These are phyloP conservation scores for Tor tambroides DNA, from an alignment of 2,113 vertebrate genomes.

Conservation along the genomic window DNA sequence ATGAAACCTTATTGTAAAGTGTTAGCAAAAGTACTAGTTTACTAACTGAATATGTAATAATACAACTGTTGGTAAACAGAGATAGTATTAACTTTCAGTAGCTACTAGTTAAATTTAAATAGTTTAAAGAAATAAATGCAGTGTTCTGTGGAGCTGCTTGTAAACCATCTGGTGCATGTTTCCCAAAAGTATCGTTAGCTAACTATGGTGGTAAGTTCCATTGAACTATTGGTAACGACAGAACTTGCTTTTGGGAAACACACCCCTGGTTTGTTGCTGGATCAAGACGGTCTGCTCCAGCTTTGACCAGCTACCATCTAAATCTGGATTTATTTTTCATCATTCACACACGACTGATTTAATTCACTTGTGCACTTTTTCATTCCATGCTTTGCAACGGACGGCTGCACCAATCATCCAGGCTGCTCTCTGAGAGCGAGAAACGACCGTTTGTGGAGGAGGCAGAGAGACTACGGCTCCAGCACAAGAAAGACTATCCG, in stretches of 20 bases:
- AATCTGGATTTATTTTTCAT: neutral
- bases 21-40: too few species aligned
- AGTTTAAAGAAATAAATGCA: neutral
- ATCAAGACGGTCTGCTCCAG: neutral
- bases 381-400: too few species aligned
- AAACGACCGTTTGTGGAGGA: constrained; percentile 96
- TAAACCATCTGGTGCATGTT: neutral
- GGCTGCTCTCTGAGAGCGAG: constrained; percentile 91
- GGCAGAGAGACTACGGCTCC: constrained; percentile 90
- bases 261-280: neutral
- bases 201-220: too few species aligned
- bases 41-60: neutral
- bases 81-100: neutral
- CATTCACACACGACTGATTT: neutral
- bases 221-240: too few species aligned
- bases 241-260: too few species aligned
- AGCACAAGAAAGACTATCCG: constrained; percentile 98
- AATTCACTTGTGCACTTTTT: neutral
- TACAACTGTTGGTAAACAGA: neutral
- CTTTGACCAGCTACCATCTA: neutral
- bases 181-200: too few species aligned
- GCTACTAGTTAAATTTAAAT: neutral
- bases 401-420: constrained; percentile 57
- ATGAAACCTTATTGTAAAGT: too few species aligned
- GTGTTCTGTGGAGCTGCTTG: neutral